Evolutionary conservation across 2,797 vertebrate genomes (phyloP), one percentile per base, ranked within the genome.

Genomic region (Pseudochirops corinnae): DNA sequence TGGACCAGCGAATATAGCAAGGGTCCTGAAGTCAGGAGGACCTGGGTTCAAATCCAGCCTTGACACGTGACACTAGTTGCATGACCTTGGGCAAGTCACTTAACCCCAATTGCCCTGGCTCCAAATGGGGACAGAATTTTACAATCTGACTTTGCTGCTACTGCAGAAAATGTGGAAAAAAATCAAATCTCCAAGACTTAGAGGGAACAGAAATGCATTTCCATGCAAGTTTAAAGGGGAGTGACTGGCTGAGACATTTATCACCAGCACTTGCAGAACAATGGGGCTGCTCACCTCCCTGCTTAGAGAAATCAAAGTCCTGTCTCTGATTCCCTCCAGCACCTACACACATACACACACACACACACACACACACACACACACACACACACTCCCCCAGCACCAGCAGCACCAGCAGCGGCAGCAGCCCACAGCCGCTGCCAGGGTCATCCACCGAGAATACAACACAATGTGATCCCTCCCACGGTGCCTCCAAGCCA

Each of bases 91-190:
- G 53, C 53, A 55, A 55, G 53, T 55, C 11, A 12, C 53, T 55
- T 55, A 55, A 55, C 53, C 11, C 53, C 53, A 55, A 55, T 55
- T 55, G 53, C 53, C 53, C 53, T 55, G 53, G 95, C 95, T 94
- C 93, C 94, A 97, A 96, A 97, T 96, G 55, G 94, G 94, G 95
- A 87, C 94, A 74, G 46, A 29, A 67, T 97, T 97, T 96, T 29
- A 28, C 57, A 60, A 60, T 60, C 29, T 60, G 58, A 91, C 95
- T 95, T 96, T 92, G 87, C 94, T 95, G 93, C 90, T 92, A 56
- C 93, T 95, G 92, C 82, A 52, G 7, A 12, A 93, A 12, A 94
- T 93, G 58, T 55, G 74, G 39, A n/a, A 91, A 95, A 93, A 95
- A 93, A 90, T 53, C 26, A 53, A 91, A 95, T 95, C 94, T 94